Evolutionary conservation across 1,140 invertebrate species (phyloP), one percentile per base, ranked within the genome.

Genomic region (Ladona fulva): DNA sequence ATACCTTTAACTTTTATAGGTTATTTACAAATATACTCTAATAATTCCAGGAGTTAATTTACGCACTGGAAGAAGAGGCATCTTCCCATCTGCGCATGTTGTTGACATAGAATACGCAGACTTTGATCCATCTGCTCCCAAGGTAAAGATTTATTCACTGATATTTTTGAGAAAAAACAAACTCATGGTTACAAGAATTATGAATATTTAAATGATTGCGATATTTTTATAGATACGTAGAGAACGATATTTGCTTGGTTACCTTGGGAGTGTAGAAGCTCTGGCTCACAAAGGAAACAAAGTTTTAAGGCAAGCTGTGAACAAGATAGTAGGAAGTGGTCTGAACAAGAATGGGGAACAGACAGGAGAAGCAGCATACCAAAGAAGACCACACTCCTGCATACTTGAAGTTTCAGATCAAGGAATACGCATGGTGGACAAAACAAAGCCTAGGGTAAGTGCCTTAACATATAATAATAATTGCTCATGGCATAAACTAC

Each of bases 91-190:
- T 75, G 96, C 97, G 19, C 98, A 98, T 83, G 96, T 96, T 8
- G 96, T 97, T 3, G 97, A 99, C 83, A 92, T 98, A 84, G 95
- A 98, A 81, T 97, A 98, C 85, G 95, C 93, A 82, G 95, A 97
- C 81, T 96, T 96, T 82, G 95, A 97, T 86, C 93, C 95, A 42
- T 89, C 92, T 79, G 91, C 91, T 81, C 90, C 93, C 79, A 92
- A 95, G 86, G 91, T 95, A 24, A 92, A 95, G 85, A 52, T 52
- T 11, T 66, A 66, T 66, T 3, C 52, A 66, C n/a, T 66, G 14
- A 6, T 22, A 19, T 22, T 37, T 37, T 37, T 37, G 8, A 37
- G 29, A 5, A 37, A 37, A 37, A 37, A 8, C 29, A 5, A 37
- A 37, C 8, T 37, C 8, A 37, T 37, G 29, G 29, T 37, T 8